Evolutionary conservation across 2,888 invertebrate genomes (phyloP), one percentile per base, ranked within the genome.

Genomic region (Microctonus hyperodae): DNA sequence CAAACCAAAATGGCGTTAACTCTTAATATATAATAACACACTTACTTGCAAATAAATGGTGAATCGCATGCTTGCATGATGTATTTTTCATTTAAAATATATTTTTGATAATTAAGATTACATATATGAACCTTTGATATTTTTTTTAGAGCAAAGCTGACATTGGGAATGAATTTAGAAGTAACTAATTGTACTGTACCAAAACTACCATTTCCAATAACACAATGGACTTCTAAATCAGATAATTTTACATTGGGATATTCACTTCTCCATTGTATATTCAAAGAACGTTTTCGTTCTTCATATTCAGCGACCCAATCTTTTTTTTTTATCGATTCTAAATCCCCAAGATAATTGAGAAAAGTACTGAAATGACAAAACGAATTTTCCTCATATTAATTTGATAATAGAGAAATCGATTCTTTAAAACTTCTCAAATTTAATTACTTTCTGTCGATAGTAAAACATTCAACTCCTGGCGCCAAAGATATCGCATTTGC

Each of bases 191-290:
- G 94, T 0, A 96, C 96, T n/a, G 94, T 88, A 0, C 96, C 96
- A 79, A 95, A 96, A 0, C 95, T 96, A 2, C 97, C 97, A 10
- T 94, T 91, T 1, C 97, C 97, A 74, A 97, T 86, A 0, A 95
- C 96, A 23, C 91, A 92, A 10, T 95, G 87, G 62, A 91, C 89
- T 74, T 92, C 91, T 71, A 97, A 85, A 76, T 96, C 93, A 20
- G 89, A 88, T 48, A 97, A 84, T 68, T 89, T 86, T 13, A 97
- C 87, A 68, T 89, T 87, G 28, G 88, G 87, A 80, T 90, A 90
- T 75, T 90, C 88, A 56, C 70, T 72, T 13, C 40, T 68, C 73
- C 74, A 75, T 23, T 71, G 50, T 7, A 71, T 56, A 20, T 70
- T 64, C 31, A 70, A 56, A 0, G 71, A 71, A 10, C 67, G 64